A percentile compares a stretch with the other conserved stretches of the same genome.
Conservation (phyloP, 1,140 invertebrate genomes). For the Drosophila ironensis region DNA sequence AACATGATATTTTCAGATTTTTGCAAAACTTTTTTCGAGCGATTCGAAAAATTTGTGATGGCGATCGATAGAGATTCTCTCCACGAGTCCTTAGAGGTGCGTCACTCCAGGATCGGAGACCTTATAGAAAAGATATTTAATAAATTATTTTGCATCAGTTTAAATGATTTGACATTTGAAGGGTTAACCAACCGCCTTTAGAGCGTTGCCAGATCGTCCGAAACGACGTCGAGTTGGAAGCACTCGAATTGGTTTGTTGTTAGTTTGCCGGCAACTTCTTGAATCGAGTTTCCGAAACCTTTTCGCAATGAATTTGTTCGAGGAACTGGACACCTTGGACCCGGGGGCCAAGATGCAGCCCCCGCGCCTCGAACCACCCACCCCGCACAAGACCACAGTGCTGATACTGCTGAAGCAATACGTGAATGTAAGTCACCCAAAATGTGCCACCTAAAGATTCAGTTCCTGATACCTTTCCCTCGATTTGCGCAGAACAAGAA, state of each 20-base stretch:
- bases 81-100: no score
- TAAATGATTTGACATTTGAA: constrained; percentile 1
- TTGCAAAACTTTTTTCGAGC: no score
- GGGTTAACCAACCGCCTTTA: background rate
- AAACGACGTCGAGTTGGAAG: constrained; percentile 37
- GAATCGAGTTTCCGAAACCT: constrained; percentile 8
- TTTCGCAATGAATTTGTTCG: constrained; percentile 68
- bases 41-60: no score
- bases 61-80: no score
- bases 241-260: constrained; percentile 9
- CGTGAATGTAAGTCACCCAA: constrained; percentile 51
- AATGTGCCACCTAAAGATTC: background rate
- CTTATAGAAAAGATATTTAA: background rate
- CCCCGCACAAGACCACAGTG: constrained; percentile 74
- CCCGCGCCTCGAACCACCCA: constrained; percentile 67
- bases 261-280: constrained; percentile 52
- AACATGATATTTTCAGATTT: no score
- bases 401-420: constrained; percentile 78
- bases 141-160: background rate
- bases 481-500: constrained; percentile 59
- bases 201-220: constrained; percentile 7
- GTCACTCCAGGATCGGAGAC: no score
- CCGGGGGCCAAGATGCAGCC: constrained; percentile 51
- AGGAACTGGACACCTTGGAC: constrained; percentile 75
- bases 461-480: background rate